These are phyloP conservation scores for Napeogenes inachia DNA, from an alignment of 2,888 invertebrate genomes.

Conservation along the genomic window DNA sequence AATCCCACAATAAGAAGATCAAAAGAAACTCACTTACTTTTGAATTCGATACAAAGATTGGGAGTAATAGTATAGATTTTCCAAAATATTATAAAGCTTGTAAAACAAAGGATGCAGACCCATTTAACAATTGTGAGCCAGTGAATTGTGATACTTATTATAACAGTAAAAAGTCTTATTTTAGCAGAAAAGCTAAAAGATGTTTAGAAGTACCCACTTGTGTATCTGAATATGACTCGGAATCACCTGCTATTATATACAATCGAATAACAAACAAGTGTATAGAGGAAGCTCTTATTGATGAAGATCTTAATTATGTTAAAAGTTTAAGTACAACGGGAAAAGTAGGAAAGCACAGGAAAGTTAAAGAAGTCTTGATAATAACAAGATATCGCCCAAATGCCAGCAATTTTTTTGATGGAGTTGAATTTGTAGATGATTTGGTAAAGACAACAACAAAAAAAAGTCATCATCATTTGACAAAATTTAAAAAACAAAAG, in stretches of 20 bases:
- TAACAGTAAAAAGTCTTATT: conserved; percentile 52
- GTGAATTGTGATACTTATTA: conserved; percentile 60
- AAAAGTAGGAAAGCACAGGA: conserved; percentile 32
- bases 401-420: conserved; percentile 14
- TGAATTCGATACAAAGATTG: conserved; percentile 52
- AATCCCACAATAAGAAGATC: conserved; percentile 37
- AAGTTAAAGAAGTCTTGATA: conserved; percentile 46
- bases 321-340: conserved; percentile 36
- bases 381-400: conserved; percentile 34
- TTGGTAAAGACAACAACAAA: conserved; percentile 11
- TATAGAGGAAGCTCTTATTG: conserved; percentile 36
- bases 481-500: conserved; percentile 5
- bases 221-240: conserved; percentile 32
- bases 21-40: conserved; percentile 50
- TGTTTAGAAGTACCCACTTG: conserved; percentile 48
- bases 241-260: conserved; percentile 41
- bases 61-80: conserved; percentile 29
- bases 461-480: neutral
- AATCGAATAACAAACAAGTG: conserved; percentile 52
- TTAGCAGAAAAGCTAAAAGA: conserved; percentile 39
- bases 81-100: conserved; percentile 40
- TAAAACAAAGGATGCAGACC: conserved; percentile 50
- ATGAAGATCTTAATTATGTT: conserved; percentile 49
- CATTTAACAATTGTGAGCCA: conserved; percentile 54
- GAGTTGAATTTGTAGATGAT: conserved; percentile 20